Evolutionary conservation across 2,113 vertebrate genomes (phyloP).

Genomic region (Alexandromys fortis): DNA sequence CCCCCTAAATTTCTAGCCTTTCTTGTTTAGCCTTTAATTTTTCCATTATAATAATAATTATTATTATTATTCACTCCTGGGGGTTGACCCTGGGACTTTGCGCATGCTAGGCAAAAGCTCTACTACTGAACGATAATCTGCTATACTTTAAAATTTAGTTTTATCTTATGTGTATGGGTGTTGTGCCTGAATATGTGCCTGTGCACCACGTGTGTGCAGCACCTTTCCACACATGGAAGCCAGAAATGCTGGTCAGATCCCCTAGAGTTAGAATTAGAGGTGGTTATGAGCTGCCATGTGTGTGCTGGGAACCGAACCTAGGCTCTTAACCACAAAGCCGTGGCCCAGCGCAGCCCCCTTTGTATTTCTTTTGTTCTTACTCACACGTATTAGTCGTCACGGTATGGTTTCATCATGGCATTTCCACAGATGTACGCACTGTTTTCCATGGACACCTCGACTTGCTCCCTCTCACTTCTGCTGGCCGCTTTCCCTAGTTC

Average conservation of each 20-base stretch:
- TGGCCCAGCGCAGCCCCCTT: neutral
- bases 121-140: neutral
- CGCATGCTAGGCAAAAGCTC: neutral
- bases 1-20: neutral
- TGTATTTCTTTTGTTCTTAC: neutral
- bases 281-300: neutral
- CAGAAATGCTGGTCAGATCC: neutral
- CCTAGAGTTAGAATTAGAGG: neutral
- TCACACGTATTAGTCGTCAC: neutral
- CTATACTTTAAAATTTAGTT: too few species aligned
- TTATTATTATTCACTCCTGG: neutral
- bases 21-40: neutral
- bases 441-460: neutral
- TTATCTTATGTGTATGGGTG: neutral
- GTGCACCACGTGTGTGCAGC: neutral
- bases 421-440: neutral
- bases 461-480: neutral
- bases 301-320: neutral
- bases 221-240: neutral
- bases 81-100: neutral
- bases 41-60: too few species aligned
- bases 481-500: neutral
- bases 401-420: neutral
- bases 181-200: neutral
- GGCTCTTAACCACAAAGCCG: neutral